Percentiles rank a stretch among this genome's conserved stretches.
These are phyloP conservation scores for Plagodis pulveraria DNA, from an alignment of 2,888 invertebrate species.

Conservation along the genomic window DNA sequence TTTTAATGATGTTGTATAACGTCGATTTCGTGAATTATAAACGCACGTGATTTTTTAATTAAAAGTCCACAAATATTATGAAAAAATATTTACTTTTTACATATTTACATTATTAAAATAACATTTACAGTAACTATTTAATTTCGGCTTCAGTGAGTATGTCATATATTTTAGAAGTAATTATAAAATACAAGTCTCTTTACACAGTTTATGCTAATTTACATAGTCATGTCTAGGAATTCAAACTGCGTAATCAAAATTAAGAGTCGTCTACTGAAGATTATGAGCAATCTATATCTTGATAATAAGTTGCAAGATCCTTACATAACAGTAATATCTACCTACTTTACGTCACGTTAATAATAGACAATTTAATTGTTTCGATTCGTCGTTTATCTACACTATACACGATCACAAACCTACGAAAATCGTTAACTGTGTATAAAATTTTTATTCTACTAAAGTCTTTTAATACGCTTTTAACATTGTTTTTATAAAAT, in stretches of 20 bases:
- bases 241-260: conserved; percentile 19
- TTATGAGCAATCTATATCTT: conserved; percentile 18
- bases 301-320: conserved; percentile 27
- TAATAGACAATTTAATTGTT: conserved; percentile 36
- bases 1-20: too few species aligned
- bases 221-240: conserved; percentile 20
- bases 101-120: conserved; percentile 63
- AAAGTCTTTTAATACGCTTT: conserved; percentile 44
- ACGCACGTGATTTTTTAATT: too few species aligned
- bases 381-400: conserved; percentile 37
- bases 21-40: background rate
- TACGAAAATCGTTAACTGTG: conserved; percentile 54
- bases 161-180: conserved; percentile 5
- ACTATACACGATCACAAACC: conserved; percentile 50
- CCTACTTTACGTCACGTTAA: conserved; percentile 28
- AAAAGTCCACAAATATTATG: conserved; percentile 50
- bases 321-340: conserved; percentile 21
- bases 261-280: conserved; percentile 11
- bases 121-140: conserved; percentile 14
- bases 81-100: conserved; percentile 80
- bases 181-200: too few species aligned
- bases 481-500: conserved; percentile 21
- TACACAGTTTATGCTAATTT: too few species aligned
- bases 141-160: conserved; percentile 6
- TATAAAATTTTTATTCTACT: conserved; percentile 52